Evolutionary conservation across 1,140 invertebrate species (phyloP).

Genomic region (Calosoma granatense): DNA sequence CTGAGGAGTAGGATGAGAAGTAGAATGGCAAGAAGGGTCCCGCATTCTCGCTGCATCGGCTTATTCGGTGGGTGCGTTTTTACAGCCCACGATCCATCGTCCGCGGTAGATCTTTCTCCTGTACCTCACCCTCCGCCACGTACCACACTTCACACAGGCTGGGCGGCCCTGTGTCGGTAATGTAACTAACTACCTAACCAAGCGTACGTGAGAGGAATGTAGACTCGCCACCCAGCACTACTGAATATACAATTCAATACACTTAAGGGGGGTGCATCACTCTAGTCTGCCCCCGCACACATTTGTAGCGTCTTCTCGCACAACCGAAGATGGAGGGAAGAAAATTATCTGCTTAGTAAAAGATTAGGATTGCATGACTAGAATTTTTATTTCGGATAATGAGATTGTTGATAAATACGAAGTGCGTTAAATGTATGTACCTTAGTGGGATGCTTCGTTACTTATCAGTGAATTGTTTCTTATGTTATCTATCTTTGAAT

Average conservation of each 20-base stretch:
- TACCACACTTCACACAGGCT: neutral
- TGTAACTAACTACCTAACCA: slow-evolving; percentile 7
- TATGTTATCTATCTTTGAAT: too few relatives aligned
- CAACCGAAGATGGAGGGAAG: neutral
- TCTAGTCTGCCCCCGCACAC: neutral
- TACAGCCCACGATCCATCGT: neutral
- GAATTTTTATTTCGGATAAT: neutral
- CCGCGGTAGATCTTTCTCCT: too few relatives aligned
- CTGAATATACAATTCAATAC: slow-evolving; percentile 9
- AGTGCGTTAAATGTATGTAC: too few relatives aligned
- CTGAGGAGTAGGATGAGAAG: neutral
- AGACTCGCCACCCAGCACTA: neutral
- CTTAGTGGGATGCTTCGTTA: too few relatives aligned
- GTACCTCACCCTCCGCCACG: too few relatives aligned
- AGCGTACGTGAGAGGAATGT: neutral
- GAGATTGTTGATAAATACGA: neutral
- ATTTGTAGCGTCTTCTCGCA: neutral
- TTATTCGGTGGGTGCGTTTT: neutral
- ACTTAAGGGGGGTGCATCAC: neutral
- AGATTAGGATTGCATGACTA: slow-evolving; percentile 2
- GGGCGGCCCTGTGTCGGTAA: neutral
- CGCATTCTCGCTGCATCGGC: neutral
- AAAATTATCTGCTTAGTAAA: slow-evolving; percentile 9
- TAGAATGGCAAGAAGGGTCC: too few relatives aligned
- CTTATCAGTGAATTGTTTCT: too few relatives aligned